Evolutionary conservation across 1,140 invertebrate species (phyloP), one percentile per base, ranked within the genome.

Genomic region (Cherax quadricarinatus): DNA sequence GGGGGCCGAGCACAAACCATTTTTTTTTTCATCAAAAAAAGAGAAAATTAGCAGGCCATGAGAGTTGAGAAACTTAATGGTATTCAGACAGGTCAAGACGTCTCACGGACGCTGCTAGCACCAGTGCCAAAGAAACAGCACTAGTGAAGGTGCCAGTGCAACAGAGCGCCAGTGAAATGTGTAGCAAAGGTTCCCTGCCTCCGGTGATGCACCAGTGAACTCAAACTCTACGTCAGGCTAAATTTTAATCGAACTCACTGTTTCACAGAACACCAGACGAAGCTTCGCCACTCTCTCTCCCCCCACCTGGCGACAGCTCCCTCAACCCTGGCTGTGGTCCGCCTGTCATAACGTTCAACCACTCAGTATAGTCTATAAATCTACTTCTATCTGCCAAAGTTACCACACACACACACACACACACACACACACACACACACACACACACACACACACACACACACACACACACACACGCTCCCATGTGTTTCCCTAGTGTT

Each of bases 301-400:
- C 78, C 30, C 30, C 30, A 41, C 30, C 30, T 41, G 30, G 30
- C 30, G 30, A 41, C 30, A 41, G 30, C 30, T 41, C 30, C 30
- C 30, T 41, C 30, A 41, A 80, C 78, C 78, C 14, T 57, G 53
- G 6, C 53, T 57, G 53, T 6, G 9, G 6, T 14, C 53, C 53
- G 53, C 53, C 14, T 10, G 53, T 14, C 53, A 9, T 5, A 9
- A 57, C 53, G 14, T 14, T 10, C 53, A 57, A 51, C 16, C 53
- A 51, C 78, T 62, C 57, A 30, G 78, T 88, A 80, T 88, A 88
- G 78, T 88, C 75, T 60, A 80, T 88, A 88, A 75, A 70, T 88
- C 75, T 88, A 88, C 86, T 88, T 88, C 62, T 88, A 80, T 88
- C 86, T 88, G 86, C 86, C 86, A 88, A 88, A 88, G 86, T 88